A percentile compares a stretch with the other conserved stretches of the same genome.
phyloP scores from a whole-genome alignment of 2,888 invertebrate species.

The Alitta virens region DNA sequence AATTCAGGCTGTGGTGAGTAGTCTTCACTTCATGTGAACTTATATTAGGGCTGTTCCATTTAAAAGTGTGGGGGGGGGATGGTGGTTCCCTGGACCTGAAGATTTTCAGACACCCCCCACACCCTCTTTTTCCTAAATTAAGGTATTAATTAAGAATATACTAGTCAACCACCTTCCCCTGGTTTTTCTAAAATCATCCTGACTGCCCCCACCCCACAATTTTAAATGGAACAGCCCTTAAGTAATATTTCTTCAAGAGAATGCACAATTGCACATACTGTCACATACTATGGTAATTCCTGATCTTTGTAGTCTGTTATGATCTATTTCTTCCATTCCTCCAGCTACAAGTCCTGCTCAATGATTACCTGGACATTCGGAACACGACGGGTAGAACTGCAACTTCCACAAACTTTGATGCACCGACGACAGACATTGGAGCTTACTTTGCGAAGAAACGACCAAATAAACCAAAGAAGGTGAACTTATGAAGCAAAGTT shows the following conservation, averaged over 20 bases:
- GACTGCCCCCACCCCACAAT: too few species aligned
- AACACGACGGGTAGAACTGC: slow-evolving; percentile 66
- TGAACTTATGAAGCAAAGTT: too few species aligned
- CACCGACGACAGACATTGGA: slow-evolving; percentile 55
- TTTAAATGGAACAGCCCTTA: too few species aligned
- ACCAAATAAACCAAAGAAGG: slow-evolving; percentile 54
- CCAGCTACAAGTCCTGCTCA: slow-evolving; percentile 79
- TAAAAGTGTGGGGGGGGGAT: too few species aligned
- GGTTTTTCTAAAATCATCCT: too few species aligned
- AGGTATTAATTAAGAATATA: too few species aligned
- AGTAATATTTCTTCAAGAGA: neutral
- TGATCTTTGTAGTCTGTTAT: neutral
- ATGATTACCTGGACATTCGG: slow-evolving; percentile 84
- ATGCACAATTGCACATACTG: neutral
- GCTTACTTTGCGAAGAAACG: slow-evolving; percentile 59
- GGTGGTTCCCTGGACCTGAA: too few species aligned
- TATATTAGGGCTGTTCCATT: too few species aligned
- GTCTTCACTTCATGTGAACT: too few species aligned
- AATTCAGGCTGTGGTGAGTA: slow-evolving; percentile 77
- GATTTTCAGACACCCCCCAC: too few species aligned
- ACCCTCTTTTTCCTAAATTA: too few species aligned
- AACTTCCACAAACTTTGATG: slow-evolving; percentile 59
- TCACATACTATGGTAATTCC: neutral
- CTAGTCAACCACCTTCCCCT: too few species aligned
- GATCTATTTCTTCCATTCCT: slow-evolving; percentile 35